Conservation (phyloP, 2,888 invertebrate genomes). For the Hyposoter dolosus region DNA sequence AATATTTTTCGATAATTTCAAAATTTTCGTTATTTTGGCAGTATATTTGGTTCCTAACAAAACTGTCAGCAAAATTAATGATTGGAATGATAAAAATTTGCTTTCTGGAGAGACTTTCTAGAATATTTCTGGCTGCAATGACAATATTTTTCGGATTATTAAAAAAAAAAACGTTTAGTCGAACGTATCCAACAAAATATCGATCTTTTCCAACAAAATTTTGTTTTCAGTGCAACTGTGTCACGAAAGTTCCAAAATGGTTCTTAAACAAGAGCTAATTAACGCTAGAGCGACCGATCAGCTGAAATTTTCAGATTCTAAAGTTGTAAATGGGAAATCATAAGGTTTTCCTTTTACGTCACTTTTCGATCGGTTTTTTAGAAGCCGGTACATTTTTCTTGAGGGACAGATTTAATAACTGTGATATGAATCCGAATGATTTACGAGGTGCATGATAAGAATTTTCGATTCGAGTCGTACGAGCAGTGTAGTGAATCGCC, state of each 20-base stretch:
- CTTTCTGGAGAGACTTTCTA: too few species aligned
- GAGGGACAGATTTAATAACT: not conserved
- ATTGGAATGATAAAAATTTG: too few species aligned
- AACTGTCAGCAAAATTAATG: too few species aligned
- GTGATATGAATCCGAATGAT: not conserved
- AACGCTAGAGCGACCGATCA: not conserved
- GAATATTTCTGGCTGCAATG: too few species aligned
- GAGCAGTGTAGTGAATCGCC: not conserved
- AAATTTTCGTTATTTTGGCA: too few species aligned
- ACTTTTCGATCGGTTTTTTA: not conserved
- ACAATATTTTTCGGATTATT: too few species aligned
- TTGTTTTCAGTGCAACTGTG: too few species aligned
- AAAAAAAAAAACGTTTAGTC: too few species aligned
- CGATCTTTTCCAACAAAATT: too few species aligned
- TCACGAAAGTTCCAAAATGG: not conserved
- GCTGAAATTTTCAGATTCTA: not conserved
- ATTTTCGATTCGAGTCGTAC: not conserved
- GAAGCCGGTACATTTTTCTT: not conserved
- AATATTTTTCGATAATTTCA: too few species aligned
- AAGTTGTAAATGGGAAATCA: not conserved
- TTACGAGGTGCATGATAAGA: not conserved
- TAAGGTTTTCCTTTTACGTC: not conserved
- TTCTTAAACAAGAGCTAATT: not conserved
- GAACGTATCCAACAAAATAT: too few species aligned
- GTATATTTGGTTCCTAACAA: too few species aligned